Percentiles rank a stretch among this genome's conserved stretches.
Conservation (phyloP, 2,113 vertebrate species). For the Astur gentilis region DNA sequence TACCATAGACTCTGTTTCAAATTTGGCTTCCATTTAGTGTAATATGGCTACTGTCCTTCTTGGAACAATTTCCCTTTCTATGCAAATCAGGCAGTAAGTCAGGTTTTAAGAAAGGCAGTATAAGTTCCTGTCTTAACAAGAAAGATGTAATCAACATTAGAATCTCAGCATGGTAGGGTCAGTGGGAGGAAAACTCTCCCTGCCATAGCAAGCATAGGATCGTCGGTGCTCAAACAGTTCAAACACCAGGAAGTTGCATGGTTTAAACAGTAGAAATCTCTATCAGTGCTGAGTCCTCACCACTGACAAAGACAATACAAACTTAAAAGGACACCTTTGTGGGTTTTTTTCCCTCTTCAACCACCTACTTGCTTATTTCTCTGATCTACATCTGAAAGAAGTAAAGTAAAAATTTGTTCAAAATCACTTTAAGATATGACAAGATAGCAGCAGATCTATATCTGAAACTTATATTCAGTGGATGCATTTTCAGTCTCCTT, state of each 20-base stretch:
- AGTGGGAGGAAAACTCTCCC: not conserved
- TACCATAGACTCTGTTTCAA: not conserved
- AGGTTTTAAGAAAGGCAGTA: not conserved
- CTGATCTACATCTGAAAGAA: conserved; percentile 32
- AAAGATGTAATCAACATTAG: not conserved
- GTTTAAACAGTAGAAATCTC: not conserved
- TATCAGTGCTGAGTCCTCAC: not conserved
- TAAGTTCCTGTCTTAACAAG: not conserved
- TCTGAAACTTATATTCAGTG: not conserved
- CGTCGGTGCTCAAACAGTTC: not conserved
- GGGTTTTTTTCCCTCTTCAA: not conserved
- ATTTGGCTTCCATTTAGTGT: not conserved
- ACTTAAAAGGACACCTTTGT: not conserved
- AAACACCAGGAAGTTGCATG: not conserved
- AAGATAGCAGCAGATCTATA: not conserved
- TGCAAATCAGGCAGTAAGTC: not conserved
- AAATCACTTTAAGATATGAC: not conserved
- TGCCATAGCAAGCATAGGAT: not conserved
- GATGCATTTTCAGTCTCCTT: not conserved
- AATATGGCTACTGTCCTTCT: not conserved
- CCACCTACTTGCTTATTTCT: conserved; percentile 15
- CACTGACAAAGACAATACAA: not conserved
- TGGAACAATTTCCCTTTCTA: not conserved
- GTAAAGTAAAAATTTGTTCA: not conserved
- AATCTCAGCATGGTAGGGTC: not conserved